phyloP scores from a whole-genome alignment of 2,888 invertebrate genomes.

The Tuberolachnus salignus region DNA sequence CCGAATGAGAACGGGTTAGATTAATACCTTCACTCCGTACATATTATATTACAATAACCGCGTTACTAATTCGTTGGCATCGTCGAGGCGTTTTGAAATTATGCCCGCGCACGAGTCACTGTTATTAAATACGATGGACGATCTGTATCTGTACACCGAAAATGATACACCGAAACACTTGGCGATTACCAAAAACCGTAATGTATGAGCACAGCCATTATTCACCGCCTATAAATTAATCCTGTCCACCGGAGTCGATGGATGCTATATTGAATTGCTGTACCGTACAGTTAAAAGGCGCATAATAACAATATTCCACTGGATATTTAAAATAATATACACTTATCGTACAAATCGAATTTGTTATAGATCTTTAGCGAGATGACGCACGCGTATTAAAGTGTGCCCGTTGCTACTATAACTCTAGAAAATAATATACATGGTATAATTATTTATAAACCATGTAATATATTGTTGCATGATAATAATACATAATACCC shows the following conservation, averaged over 20 bases:
- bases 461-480: too few relatives aligned
- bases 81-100: background rate
- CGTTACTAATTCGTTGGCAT: conserved; percentile 36
- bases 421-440: too few relatives aligned
- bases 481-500: too few relatives aligned
- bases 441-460: too few relatives aligned
- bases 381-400: background rate
- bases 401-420: too few relatives aligned
- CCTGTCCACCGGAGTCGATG: conserved; percentile 9
- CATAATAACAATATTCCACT: background rate
- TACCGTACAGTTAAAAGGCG: conserved; percentile 17
- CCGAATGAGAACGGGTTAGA: background rate
- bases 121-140: conserved; percentile 32
- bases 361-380: background rate
- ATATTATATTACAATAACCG: too few relatives aligned
- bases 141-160: conserved; percentile 20
- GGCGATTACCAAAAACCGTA: background rate
- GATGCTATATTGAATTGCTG: conserved; percentile 17
- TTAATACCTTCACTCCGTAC: conserved; percentile 12
- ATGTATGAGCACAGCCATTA: background rate
- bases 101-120: conserved; percentile 20
- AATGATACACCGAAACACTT: conserved; percentile 32
- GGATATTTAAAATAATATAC: background rate
- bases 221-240: conserved; percentile 45
- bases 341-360: conserved; percentile 11